Base-by-base conservation (phyloP, 2,888 invertebrate genomes). In the Oxyteleia sp. region DNA sequence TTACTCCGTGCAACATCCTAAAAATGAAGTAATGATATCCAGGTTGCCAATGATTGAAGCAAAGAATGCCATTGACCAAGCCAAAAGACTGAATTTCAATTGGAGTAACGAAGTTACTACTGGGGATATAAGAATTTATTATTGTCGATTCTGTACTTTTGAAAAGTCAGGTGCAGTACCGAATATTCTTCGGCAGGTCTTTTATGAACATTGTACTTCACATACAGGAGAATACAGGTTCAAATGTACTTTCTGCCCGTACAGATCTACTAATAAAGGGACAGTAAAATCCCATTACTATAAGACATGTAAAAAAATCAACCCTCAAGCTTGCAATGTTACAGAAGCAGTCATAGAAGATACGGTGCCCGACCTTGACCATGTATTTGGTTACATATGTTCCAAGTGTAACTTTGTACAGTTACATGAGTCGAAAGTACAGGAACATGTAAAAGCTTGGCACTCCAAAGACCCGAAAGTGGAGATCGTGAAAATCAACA, bases 171-270 rank as follows among this genome's bases (percentile, higher is more conserved):
- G 88, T 4, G 88, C 87, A 0, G 61, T 85, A 0, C 80, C 87
- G 4, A 66, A 69, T 2, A 29, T 82, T 3, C 90, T 91, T 0
- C 85, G 91, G 10, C 92, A 94, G 88, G 90, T 92, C 4, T 96
- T 96, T 90, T 96, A 96, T 88, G 96, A 97, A 90, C 97, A 98
- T 89, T 94, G 97, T 43, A 95, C 95, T 18, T 94, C 93, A 53
- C 98, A 98, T 81, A 97, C 97, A 0, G 97, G 97, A 0, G 97
- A 98, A 93, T 96, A 95, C 87, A 94, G 96, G 68, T 95, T 95
- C 80, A 91, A 94, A 18, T 97, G 97, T 91, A 94, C 94, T 0
- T 93, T 94, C 53, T 97, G 97, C 86, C 87, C 92, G 66, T 92
- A 81, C 90, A 92, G 84, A 87, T 89, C 86, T 90, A 94, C 89